phyloP scores from a whole-genome alignment of 1,140 invertebrate genomes.

The Heliconius nattereri region DNA sequence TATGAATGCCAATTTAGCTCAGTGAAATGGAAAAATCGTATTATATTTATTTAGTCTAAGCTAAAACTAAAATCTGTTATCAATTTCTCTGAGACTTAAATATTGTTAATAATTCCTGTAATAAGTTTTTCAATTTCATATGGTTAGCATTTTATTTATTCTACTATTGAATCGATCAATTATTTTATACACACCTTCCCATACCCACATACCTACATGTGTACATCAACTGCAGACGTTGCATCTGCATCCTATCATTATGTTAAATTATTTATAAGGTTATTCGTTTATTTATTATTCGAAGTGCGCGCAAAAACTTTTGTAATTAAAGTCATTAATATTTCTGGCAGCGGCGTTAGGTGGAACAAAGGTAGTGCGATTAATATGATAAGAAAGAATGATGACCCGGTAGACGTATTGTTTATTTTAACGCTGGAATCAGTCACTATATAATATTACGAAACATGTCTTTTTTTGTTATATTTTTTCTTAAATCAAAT shows the following conservation, averaged over 20 bases:
- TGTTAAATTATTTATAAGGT: constrained; percentile 22
- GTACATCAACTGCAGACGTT: constrained; percentile 5
- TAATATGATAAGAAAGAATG: constrained; percentile 26
- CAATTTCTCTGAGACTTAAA: too few species aligned
- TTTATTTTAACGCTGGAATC: not conserved
- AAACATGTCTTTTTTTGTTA: not conserved
- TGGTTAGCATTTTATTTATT: not conserved
- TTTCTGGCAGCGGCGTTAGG: constrained; percentile 20
- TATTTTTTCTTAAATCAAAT: not conserved
- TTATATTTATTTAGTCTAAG: too few species aligned
- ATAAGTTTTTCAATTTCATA: too few species aligned
- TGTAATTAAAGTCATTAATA: constrained; percentile 34
- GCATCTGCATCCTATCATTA: constrained; percentile 40
- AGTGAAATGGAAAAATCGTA: too few species aligned
- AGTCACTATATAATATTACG: not conserved
- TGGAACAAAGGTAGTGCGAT: constrained; percentile 28
- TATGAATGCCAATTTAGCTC: too few species aligned
- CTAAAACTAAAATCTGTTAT: too few species aligned
- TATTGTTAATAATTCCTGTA: too few species aligned
- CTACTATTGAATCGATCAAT: not conserved
- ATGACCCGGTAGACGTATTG: constrained; percentile 21
- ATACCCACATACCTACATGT: not conserved
- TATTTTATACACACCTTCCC: not conserved
- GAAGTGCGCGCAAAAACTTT: constrained; percentile 32
- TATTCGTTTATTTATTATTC: constrained; percentile 32